Conservation (phyloP, 1,140 invertebrate genomes). For the Tetranychus cinnabarinus region DNA sequence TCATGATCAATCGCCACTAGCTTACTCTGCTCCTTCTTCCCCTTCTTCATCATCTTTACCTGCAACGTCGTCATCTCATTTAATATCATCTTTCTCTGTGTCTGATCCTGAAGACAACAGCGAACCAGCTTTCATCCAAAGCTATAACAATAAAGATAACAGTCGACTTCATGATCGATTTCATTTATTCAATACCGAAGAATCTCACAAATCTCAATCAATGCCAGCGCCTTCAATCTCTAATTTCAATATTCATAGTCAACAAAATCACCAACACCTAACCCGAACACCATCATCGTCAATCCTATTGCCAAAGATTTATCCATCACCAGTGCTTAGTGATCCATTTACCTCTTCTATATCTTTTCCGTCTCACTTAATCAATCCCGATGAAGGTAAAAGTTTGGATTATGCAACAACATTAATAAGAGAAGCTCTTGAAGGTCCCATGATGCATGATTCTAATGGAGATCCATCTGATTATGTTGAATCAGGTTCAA, state of each 20-base stretch:
- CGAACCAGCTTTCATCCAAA: no score
- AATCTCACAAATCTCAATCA: no score
- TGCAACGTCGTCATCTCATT: background rate
- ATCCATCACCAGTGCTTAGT: constrained; percentile 31
- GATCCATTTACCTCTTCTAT: constrained; percentile 59
- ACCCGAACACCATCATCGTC: background rate
- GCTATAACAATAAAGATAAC: no score
- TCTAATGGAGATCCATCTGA: background rate
- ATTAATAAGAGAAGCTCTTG: background rate
- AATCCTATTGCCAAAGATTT: background rate
- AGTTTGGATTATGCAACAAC: constrained; percentile 8
- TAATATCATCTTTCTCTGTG: background rate
- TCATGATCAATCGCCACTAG: background rate
- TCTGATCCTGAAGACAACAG: background rate
- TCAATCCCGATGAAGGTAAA: constrained; percentile 72
- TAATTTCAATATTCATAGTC: no score
- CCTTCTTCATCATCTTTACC: background rate
- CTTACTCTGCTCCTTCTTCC: background rate
- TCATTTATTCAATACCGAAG: no score
- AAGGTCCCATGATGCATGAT: background rate
- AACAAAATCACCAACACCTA: no score
- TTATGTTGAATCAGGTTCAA: background rate
- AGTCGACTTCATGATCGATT: no score
- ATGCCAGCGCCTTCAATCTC: no score
- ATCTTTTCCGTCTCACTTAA: constrained; percentile 35